A percentile compares a stretch with the other conserved stretches of the same genome.
Evolutionary conservation across 2,113 vertebrate species (phyloP).

Genomic region (Epinephelus lanceolatus): DNA sequence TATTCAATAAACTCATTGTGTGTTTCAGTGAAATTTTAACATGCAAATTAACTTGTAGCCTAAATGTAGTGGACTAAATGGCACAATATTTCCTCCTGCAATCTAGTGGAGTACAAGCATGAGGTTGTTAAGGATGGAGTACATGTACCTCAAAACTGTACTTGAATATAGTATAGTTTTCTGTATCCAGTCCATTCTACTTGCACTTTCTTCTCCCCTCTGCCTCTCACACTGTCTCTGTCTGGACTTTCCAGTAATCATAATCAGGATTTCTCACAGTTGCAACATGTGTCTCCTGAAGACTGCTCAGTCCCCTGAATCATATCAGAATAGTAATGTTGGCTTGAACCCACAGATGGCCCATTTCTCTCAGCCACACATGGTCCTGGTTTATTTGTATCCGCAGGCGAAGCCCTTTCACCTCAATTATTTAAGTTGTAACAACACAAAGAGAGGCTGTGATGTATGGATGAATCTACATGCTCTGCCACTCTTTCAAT

Average conservation of each 20-base stretch:
- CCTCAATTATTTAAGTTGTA: conserved; percentile 48
- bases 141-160: not conserved
- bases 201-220: not conserved
- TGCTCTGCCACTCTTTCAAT: conserved; percentile 13
- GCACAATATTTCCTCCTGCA: not conserved
- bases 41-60: not conserved
- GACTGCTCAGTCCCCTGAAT: not conserved
- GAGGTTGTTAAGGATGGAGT: not conserved
- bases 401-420: conserved; percentile 40
- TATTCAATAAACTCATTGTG: not conserved
- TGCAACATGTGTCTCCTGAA: conserved; percentile 9
- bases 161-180: not conserved
- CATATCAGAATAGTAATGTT: conserved; percentile 23
- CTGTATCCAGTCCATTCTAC: not conserved
- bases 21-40: not conserved
- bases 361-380: conserved; percentile 36
- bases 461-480: conserved; percentile 34
- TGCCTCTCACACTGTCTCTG: not conserved
- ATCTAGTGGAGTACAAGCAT: too few relatives aligned
- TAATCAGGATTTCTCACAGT: conserved; percentile 4
- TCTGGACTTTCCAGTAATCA: not conserved
- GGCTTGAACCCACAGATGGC: conserved; percentile 40
- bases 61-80: not conserved
- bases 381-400: conserved; percentile 59
- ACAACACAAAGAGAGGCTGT: conserved; percentile 38